A percentile compares a stretch with the other conserved stretches of the same genome.
phyloP scores from a whole-genome alignment of 1,140 invertebrate species.

The Bacillus rossius region DNA sequence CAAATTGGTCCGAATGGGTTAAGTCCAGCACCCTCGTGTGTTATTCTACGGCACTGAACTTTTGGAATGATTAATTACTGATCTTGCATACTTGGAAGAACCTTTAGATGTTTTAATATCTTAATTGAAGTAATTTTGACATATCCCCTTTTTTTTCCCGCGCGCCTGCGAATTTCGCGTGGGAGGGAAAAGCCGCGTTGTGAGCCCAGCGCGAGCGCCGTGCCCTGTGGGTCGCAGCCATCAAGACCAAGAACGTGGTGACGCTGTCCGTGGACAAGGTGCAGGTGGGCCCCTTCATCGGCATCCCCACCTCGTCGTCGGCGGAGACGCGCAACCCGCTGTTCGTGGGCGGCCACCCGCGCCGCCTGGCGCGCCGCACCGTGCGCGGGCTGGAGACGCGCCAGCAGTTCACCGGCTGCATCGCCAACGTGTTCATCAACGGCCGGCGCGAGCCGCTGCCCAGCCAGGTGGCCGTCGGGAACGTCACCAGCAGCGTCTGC shows the following conservation, averaged over 20 bases:
- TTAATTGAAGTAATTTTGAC: too few relatives aligned
- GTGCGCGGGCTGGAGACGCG: constrained; percentile 44
- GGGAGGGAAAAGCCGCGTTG: too few relatives aligned
- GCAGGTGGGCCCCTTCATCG: constrained; percentile 58
- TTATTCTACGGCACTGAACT: too few relatives aligned
- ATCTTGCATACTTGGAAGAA: too few relatives aligned
- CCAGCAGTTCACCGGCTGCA: constrained; percentile 76
- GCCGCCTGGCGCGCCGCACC: constrained; percentile 27
- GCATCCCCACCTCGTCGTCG: constrained; percentile 52
- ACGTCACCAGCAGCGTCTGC: constrained; percentile 64
- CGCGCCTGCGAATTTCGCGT: too few relatives aligned
- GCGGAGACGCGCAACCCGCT: constrained; percentile 80
- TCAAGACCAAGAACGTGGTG: constrained; percentile 79
- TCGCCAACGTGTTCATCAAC: constrained; percentile 64
- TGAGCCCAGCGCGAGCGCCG: too few relatives aligned
- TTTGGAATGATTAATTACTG: too few relatives aligned
- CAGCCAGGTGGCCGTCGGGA: constrained; percentile 52
- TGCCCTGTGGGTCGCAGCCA: too few relatives aligned
- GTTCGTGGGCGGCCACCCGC: constrained; percentile 83
- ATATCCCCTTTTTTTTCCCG: too few relatives aligned
- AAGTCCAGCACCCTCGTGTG: too few relatives aligned
- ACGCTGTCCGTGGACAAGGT: constrained; percentile 74
- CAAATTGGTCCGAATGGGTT: too few relatives aligned
- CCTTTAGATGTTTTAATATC: too few relatives aligned
- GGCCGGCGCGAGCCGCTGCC: constrained; percentile 52